A percentile compares a stretch with the other conserved stretches of the same genome.
Conservation (phyloP, 1,140 invertebrate species). For the Tetragnatha versicolor region DNA sequence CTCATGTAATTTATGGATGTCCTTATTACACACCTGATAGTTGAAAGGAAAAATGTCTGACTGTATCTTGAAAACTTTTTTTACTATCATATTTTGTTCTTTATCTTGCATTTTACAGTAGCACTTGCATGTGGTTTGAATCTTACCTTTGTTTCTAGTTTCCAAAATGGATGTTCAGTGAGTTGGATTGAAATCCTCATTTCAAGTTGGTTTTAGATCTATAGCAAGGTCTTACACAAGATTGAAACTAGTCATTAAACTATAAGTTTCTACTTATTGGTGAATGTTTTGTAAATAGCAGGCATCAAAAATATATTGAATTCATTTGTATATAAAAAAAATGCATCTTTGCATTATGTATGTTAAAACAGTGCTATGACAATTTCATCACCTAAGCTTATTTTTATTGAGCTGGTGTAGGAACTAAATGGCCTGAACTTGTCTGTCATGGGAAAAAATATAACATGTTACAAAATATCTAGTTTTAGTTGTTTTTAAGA, state of each 20-base stretch:
- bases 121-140: background rate
- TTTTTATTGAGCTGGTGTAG: too few species aligned
- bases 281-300: background rate
- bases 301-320: background rate
- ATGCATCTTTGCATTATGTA: too few species aligned
- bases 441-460: too few species aligned
- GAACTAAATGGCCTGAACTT: too few species aligned
- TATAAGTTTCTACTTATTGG: conserved; percentile 3
- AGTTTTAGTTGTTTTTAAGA: too few species aligned
- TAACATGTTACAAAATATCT: too few species aligned
- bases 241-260: conserved; percentile 11
- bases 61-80: background rate
- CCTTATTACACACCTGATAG: background rate
- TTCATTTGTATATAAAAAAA: conserved; percentile 2
- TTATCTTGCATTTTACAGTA: background rate
- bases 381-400: too few species aligned
- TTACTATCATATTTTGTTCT: background rate
- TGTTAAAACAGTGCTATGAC: too few species aligned
- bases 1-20: background rate
- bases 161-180: conserved; percentile 38
- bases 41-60: background rate
- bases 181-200: background rate
- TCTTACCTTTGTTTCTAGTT: conserved; percentile 1
- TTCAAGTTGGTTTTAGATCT: too few species aligned
- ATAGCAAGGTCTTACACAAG: too few species aligned